Conservation (phyloP, 2,113 vertebrate species). For the Panurus biarmicus region DNA sequence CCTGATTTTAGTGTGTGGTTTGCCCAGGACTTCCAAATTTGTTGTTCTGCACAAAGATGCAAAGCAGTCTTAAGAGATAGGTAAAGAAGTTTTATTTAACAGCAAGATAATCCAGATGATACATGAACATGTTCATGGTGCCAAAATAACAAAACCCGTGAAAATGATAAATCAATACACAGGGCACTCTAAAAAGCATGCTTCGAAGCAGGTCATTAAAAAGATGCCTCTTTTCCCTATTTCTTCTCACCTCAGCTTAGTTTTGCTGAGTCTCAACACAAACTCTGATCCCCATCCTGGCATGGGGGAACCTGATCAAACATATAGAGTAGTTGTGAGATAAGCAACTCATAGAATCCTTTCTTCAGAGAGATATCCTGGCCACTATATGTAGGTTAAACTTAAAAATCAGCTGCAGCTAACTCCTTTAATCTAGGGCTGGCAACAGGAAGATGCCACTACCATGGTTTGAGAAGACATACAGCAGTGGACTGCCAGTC, state of each 20-base stretch:
- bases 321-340: not conserved
- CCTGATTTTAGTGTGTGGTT: not conserved
- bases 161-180: not conserved
- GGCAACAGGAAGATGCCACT: not conserved
- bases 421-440: not conserved
- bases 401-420: not conserved
- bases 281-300: not conserved
- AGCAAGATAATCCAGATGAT: not conserved
- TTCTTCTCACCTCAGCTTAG: not conserved
- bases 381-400: not conserved
- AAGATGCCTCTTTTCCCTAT: not conserved
- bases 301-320: not conserved
- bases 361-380: not conserved
- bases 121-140: not conserved
- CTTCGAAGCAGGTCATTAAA: not conserved
- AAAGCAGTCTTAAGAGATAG: not conserved
- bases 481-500: not conserved
- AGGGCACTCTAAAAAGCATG: not conserved
- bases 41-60: not conserved
- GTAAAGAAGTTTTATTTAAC: not conserved
- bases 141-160: not conserved
- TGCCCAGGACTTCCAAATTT: not conserved
- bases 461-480: not conserved
- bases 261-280: not conserved
- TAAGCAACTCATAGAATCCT: rapidly evolving